A percentile compares a stretch with the other conserved stretches of the same genome.
These are phyloP conservation scores for Heliangelus exortis DNA, from an alignment of 2,797 vertebrate species.

Conservation along the genomic window DNA sequence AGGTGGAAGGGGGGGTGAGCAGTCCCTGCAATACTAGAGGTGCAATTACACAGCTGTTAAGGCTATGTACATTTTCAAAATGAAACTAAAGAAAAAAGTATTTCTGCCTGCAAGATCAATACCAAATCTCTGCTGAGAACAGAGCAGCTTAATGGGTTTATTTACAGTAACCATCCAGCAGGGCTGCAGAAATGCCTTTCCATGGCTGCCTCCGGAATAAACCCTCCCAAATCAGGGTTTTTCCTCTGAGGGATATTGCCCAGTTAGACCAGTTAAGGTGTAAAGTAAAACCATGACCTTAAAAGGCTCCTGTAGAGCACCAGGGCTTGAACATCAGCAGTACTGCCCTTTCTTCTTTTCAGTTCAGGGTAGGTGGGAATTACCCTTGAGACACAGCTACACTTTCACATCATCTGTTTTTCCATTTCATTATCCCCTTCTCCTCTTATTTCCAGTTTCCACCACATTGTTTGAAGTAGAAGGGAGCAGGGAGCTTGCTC, in stretches of 20 bases:
- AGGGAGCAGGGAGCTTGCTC: background rate
- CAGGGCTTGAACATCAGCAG: background rate
- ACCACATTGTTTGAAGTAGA: accelerated
- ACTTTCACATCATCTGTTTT: background rate
- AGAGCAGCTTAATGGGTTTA: background rate
- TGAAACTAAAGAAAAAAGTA: background rate
- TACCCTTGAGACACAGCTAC: background rate
- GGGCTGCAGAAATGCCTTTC: background rate
- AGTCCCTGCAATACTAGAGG: background rate
- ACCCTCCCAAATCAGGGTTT: background rate
- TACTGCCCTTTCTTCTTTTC: background rate
- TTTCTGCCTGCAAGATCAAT: accelerated
- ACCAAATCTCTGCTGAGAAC: background rate
- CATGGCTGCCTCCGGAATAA: background rate
- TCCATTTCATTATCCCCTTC: background rate
- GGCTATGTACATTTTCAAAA: background rate
- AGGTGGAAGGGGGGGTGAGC: background rate
- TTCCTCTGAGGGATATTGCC: background rate
- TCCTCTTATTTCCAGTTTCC: background rate
- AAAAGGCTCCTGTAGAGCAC: background rate
- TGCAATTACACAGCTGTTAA: background rate
- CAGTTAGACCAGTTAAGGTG: accelerated
- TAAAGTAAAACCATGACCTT: background rate
- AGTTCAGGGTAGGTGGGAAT: background rate
- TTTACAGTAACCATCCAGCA: background rate